A percentile compares a stretch with the other conserved stretches of the same genome.
Evolutionary conservation across 2,113 vertebrate genomes (phyloP).

Genomic region (Phycodurus eques): DNA sequence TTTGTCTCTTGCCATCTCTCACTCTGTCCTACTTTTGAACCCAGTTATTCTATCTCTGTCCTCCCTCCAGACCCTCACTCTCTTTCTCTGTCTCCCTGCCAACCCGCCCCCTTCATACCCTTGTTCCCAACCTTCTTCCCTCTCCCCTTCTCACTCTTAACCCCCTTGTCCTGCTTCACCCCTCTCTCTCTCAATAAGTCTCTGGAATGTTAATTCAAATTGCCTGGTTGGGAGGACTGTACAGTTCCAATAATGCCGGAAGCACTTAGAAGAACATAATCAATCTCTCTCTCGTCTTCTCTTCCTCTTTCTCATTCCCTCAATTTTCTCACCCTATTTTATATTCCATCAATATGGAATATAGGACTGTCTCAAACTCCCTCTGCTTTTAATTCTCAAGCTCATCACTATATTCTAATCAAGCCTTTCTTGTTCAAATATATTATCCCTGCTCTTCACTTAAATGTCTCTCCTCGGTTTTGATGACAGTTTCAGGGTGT

Average conservation of each 20-base stretch:
- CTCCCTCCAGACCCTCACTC: conserved; percentile 55
- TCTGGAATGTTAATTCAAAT: conserved; percentile 68
- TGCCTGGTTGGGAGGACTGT: conserved; percentile 62
- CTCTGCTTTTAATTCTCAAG: conserved; percentile 31
- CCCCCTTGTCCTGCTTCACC: conserved; percentile 22
- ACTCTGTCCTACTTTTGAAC: conserved; percentile 67
- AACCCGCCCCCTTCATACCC: conserved; percentile 32
- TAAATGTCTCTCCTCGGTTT: conserved; percentile 10
- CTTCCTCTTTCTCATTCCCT: conserved; percentile 21
- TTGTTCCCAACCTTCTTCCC: conserved; percentile 36
- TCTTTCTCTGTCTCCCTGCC: conserved; percentile 49
- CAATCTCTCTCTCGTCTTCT: conserved; percentile 61
- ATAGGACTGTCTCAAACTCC: conserved; percentile 25
- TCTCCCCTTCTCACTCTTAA: conserved; percentile 29
- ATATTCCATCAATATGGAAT: conserved; percentile 53
- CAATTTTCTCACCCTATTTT: conserved; percentile 54
- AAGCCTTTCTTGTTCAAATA: conserved; percentile 27
- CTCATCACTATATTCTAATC: conserved; percentile 34
- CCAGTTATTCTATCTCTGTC: conserved; percentile 57
- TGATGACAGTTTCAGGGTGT: conserved; percentile 1
- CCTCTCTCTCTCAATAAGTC: conserved; percentile 42
- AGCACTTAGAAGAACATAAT: conserved; percentile 74
- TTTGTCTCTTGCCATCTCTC: conserved; percentile 47
- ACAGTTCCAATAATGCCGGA: conserved; percentile 67
- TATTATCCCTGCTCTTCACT: conserved; percentile 33